Conservation (phyloP, 1,140 invertebrate species). For the Neocloeon triangulifer region DNA sequence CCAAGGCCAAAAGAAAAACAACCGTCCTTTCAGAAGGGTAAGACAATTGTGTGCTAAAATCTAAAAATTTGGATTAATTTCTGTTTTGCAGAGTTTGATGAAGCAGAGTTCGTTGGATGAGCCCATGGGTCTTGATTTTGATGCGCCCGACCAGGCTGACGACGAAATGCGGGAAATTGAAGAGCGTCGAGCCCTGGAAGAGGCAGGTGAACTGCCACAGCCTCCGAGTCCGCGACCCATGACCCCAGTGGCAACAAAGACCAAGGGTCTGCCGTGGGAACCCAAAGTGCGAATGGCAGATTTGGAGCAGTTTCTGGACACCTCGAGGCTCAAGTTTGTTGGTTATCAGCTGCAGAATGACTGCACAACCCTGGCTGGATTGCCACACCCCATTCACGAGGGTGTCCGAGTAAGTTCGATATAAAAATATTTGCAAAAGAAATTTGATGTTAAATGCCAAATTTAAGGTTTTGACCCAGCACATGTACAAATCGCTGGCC, state of each 20-base stretch:
- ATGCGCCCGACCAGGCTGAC: conserved; percentile 16
- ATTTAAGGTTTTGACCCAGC: too few relatives aligned
- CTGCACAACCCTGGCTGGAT: conserved; percentile 65
- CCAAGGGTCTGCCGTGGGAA: conserved; percentile 60
- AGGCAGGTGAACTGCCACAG: conserved; percentile 16
- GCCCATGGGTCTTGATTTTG: conserved; percentile 41
- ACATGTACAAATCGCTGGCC: conserved; percentile 62
- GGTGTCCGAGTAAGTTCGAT: conserved; percentile 78
- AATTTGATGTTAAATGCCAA: not conserved
- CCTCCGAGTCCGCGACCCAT: conserved; percentile 24
- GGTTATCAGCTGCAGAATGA: conserved; percentile 74
- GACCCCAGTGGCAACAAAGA: conserved; percentile 19
- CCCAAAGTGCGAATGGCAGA: conserved; percentile 91
- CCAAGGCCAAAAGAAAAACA: conserved; percentile 54
- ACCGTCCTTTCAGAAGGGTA: conserved; percentile 33
- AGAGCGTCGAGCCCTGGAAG: conserved; percentile 17
- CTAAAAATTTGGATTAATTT: too few relatives aligned
- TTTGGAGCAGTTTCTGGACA: conserved; percentile 76
- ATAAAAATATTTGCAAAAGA: conserved; percentile 20
- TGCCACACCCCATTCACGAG: conserved; percentile 89
- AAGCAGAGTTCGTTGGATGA: conserved; percentile 91
- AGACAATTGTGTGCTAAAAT: too few relatives aligned
- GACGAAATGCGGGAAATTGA: conserved; percentile 21
- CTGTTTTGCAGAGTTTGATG: conserved; percentile 43
- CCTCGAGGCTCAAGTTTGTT: conserved; percentile 83